Evolutionary conservation across 2,888 invertebrate species (phyloP).

Genomic region (Flabesymbios commensalis): DNA sequence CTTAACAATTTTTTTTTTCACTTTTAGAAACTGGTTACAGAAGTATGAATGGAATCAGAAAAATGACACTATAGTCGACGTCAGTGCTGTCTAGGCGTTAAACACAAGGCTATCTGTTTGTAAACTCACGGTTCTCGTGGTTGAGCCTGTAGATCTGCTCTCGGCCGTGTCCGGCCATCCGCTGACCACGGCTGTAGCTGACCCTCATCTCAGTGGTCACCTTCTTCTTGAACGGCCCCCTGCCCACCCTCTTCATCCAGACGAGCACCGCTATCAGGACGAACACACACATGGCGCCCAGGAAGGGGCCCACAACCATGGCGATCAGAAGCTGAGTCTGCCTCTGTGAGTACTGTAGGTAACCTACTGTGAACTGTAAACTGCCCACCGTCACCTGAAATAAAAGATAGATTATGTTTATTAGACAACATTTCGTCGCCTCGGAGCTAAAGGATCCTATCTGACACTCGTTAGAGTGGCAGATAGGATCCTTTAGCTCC

Average conservation of each 20-base stretch:
- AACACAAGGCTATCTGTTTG: too few relatives aligned
- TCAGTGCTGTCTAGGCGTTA: too few relatives aligned
- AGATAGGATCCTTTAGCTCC: too few relatives aligned
- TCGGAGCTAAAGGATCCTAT: too few relatives aligned
- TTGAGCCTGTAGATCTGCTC: constrained; percentile 5
- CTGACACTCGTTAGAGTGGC: too few relatives aligned
- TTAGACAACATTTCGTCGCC: too few relatives aligned
- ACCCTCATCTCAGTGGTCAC: neutral
- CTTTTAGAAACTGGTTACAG: too few relatives aligned
- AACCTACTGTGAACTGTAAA: constrained; percentile 41
- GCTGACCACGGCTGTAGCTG: neutral
- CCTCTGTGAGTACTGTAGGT: constrained; percentile 35
- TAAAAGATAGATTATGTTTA: too few relatives aligned
- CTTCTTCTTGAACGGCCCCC: constrained; percentile 39
- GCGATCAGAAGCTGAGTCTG: constrained; percentile 33
- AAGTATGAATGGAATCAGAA: too few relatives aligned
- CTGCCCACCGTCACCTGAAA: constrained; percentile 46
- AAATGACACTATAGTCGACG: too few relatives aligned
- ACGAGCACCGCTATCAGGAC: constrained; percentile 38
- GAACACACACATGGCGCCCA: constrained; percentile 30
- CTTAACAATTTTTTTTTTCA: too few relatives aligned
- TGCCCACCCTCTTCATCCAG: constrained; percentile 40
- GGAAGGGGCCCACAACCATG: constrained; percentile 25
- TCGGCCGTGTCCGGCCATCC: neutral
- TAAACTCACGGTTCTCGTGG: constrained; percentile 8